phyloP scores from a whole-genome alignment of 2,113 vertebrate genomes.

The Dromaius novaehollandiae region DNA sequence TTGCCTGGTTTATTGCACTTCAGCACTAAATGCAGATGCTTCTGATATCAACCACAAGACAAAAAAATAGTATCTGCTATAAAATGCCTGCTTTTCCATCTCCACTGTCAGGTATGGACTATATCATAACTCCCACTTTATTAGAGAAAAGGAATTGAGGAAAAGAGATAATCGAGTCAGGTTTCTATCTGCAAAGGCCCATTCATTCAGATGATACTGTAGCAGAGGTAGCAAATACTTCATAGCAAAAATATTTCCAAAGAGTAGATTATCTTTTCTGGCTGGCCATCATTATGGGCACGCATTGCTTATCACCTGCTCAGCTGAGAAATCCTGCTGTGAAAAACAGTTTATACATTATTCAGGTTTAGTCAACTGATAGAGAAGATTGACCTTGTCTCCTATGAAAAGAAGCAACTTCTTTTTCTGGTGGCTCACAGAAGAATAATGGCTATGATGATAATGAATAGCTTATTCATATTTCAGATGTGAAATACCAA shows the following conservation, averaged over 20 bases:
- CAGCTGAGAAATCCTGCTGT: conserved; percentile 4
- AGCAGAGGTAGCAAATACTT: conserved; percentile 32
- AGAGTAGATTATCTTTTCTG: conserved; percentile 17
- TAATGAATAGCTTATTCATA: conserved; percentile 65
- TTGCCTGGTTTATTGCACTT: not conserved
- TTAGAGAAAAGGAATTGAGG: not conserved
- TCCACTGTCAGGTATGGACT: not conserved
- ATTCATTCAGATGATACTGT: not conserved
- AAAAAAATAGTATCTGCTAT: not conserved
- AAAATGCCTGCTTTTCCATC: not conserved
- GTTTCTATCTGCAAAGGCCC: conserved; percentile 3
- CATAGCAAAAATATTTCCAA: conserved; percentile 47
- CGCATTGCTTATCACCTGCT: conserved; percentile 24
- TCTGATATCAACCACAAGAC: not conserved
- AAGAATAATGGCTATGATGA: conserved; percentile 45
- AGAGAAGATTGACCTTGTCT: conserved; percentile 62
- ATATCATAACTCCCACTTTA: conserved; percentile 13
- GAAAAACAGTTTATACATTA: conserved; percentile 56
- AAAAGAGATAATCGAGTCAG: not conserved
- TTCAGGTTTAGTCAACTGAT: conserved; percentile 46
- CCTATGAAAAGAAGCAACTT: conserved; percentile 45
- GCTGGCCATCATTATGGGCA: not conserved
- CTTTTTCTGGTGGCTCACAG: conserved; percentile 17
- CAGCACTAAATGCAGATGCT: not conserved
- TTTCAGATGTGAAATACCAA: conserved; percentile 45